Evolutionary conservation across 1,140 invertebrate species (phyloP), one percentile per base, ranked within the genome.

Genomic region (Nebria ingens): DNA sequence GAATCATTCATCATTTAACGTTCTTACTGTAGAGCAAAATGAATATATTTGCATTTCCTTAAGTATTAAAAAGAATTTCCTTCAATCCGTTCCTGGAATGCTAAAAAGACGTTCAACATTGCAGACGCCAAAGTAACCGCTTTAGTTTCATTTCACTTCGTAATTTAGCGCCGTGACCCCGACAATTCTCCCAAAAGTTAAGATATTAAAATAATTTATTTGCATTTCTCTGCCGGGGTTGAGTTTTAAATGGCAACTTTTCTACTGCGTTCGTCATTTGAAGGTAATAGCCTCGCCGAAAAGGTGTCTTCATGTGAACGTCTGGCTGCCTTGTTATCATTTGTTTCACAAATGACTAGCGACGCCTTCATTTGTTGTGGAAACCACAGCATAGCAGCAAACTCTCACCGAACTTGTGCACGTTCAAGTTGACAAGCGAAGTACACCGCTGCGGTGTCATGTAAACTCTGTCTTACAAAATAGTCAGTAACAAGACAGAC

Each of bases 141-240:
- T 12, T 12, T 45, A 45, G 40, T 45, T 45, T 45, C 40, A 45
- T 45, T 45, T 17, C 40, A 12, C 40, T 9, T 17, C 40, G 40
- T 45, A 45, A 45, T 17, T 11, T 17, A 17, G 17, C 15, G 9
- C 40, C 6, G n/a, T 45, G 40, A 45, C 40, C 15, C 40, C 9
- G 17, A 9, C 9, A 45, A 9, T 12, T 12, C 17, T 45, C 40
- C 4, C 40, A 45, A 45, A 45, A 45, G 40, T 45, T 45, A 45
- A 45, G 40, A 45, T 45, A 45, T 45, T 45, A 45, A 45, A 45
- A 45, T 45, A 45, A 45, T 45, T 45, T 45, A 45, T 45, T 45
- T 45, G 40, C 40, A n/a, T 34, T n/a, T 34, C 25, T 34, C 25
- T n/a, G 6, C 25, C 25, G 4, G 9, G 9, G n/a, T n/a, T n/a